Conservation (phyloP, 2,888 invertebrate genomes). For the Unio pictorum region DNA sequence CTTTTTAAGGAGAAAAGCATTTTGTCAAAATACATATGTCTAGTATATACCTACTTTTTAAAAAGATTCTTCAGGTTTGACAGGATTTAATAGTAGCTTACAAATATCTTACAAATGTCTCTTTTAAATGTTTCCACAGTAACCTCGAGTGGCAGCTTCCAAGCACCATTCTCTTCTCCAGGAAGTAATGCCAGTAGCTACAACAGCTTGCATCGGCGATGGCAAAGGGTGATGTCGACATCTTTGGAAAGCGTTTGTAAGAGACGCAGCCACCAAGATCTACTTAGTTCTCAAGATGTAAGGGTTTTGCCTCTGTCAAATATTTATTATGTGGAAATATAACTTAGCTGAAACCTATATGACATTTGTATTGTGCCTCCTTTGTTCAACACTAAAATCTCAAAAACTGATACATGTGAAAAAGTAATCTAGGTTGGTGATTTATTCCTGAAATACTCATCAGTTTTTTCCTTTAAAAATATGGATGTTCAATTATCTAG, state of each 20-base stretch:
- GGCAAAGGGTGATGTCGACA: slow-evolving; percentile 75
- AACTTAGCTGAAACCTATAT: too few species aligned
- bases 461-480: too few species aligned
- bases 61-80: too few species aligned
- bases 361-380: too few species aligned
- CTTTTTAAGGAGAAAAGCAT: neutral
- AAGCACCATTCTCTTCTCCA: slow-evolving; percentile 63
- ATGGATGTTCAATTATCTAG: too few species aligned
- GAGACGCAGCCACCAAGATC: slow-evolving; percentile 43
- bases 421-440: too few species aligned
- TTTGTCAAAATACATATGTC: slow-evolving; percentile 4
- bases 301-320: neutral
- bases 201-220: slow-evolving; percentile 75
- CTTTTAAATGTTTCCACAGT: slow-evolving; percentile 33
- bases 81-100: too few species aligned
- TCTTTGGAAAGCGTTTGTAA: slow-evolving; percentile 73
- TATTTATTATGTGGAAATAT: too few species aligned
- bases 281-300: slow-evolving; percentile 27
- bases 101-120: too few species aligned
- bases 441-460: too few species aligned
- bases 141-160: slow-evolving; percentile 66
- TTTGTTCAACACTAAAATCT: too few species aligned
- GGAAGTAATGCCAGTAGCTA: slow-evolving; percentile 58
- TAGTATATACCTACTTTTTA: neutral
- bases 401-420: too few species aligned